Evolutionary conservation across 2,797 vertebrate species (phyloP), one percentile per base, ranked within the genome.

Genomic region (Anguilla obscura): DNA sequence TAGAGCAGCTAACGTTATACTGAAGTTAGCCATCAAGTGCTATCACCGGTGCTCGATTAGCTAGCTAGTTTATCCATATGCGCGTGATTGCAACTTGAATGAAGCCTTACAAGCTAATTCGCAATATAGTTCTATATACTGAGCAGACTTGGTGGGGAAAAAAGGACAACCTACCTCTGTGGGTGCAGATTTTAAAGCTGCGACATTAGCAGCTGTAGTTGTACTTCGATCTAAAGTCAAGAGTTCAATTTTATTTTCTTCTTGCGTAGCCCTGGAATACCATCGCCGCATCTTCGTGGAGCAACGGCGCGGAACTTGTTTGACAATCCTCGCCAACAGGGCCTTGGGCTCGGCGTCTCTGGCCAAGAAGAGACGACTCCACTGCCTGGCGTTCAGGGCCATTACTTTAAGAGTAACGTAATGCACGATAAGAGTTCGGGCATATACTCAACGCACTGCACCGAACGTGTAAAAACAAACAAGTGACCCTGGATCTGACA

Each of bases 251-350:
- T 91, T 83, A 6, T 92, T 94, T 66, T 95, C 92, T 87, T 90
- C 74, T 86, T 90, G 92, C 87, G 93, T 94, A 56, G 91, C 92
- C 3, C 95, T 58, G 60, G 94, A 94, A 48, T 86, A 95, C 24
- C 74, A 89, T 45, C 93, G 90, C 85, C 21, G 88, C 0, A 6
- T 10, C 85, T 48, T 85, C 0, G 74, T 54, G 1, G 63, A 87
- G 0, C 48, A 40, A 16, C 90, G 0, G 12, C 24, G 87, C 3
- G 9, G 12, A 6, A 90, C 74, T 71, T 89, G 36, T 86, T 88
- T 91, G 0, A 86, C 52, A 24, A 88, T 16, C 14, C 69, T 40
- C 0, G 66, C 88, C 1, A 86, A 74, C 24, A 88, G n/a, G 63
- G 85, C 79, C 84, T 54, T 27, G 1, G 83, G 30, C 40, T 63